phyloP scores from a whole-genome alignment of 2,888 invertebrate species.

The Phaonia tiefii region DNA sequence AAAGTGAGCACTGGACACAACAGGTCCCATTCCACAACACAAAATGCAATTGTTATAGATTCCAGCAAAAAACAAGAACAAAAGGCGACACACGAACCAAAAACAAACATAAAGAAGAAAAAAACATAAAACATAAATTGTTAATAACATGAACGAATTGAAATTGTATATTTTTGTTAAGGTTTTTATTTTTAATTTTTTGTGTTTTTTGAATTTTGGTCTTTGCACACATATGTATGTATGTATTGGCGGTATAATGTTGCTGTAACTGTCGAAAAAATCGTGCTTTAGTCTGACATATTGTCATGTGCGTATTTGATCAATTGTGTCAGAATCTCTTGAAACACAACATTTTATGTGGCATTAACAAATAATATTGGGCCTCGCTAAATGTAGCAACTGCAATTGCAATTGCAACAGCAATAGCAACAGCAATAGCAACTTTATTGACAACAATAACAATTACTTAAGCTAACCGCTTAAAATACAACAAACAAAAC shows the following conservation, averaged over 20 bases:
- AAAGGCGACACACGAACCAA: slow-evolving; percentile 9
- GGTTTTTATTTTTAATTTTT: slow-evolving; percentile 11
- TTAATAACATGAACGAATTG: slow-evolving; percentile 19
- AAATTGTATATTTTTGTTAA: slow-evolving; percentile 39
- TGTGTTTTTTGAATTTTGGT: background rate
- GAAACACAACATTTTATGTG: slow-evolving; percentile 38
- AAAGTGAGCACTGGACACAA: slow-evolving; percentile 3
- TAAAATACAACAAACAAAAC: slow-evolving; percentile 32
- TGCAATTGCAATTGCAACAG: slow-evolving; percentile 20
- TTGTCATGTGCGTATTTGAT: slow-evolving; percentile 67
- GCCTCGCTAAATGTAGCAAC: too few relatives aligned
- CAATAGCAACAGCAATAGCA: background rate
- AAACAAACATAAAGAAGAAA: slow-evolving; percentile 23
- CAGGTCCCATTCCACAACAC: background rate
- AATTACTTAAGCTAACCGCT: background rate
- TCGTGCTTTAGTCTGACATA: slow-evolving; percentile 67
- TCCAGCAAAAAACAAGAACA: background rate
- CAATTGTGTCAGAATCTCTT: slow-evolving; percentile 65
- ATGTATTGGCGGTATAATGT: slow-evolving; percentile 57
- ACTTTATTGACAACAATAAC: background rate
- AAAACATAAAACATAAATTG: slow-evolving; percentile 27
- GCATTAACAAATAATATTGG: slow-evolving; percentile 39
- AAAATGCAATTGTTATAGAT: slow-evolving; percentile 18
- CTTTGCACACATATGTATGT: too few relatives aligned
- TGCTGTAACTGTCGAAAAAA: slow-evolving; percentile 64